Evolutionary conservation across 2,797 vertebrate species (phyloP).

Genomic region (Muscicapa striata): DNA sequence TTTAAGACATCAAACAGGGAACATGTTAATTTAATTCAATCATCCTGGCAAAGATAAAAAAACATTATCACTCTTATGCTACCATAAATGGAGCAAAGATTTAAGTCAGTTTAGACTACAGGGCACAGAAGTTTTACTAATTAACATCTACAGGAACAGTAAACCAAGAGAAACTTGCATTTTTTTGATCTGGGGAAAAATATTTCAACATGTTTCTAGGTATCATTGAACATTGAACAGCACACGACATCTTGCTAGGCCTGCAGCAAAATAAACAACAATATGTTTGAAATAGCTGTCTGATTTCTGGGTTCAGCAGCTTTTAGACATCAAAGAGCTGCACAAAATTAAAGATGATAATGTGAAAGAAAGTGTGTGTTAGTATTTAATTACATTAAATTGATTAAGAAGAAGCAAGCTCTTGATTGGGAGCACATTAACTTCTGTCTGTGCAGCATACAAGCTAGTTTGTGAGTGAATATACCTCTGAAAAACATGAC

Average conservation of each 20-base stretch:
- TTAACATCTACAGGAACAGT: constrained; percentile 2
- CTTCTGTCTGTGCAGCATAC: neutral
- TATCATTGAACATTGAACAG: neutral
- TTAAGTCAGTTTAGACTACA: constrained; percentile 15
- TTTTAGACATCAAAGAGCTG: neutral
- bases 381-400: constrained; percentile 12
- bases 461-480: neutral
- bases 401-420: neutral
- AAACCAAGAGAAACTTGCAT: neutral
- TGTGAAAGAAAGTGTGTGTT: neutral
- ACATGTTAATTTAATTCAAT: constrained; percentile 23
- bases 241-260: neutral
- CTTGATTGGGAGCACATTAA: neutral
- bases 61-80: neutral
- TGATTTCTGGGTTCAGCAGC: neutral
- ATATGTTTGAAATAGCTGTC: neutral
- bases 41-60: constrained; percentile 9
- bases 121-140: constrained; percentile 31
- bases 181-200: neutral
- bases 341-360: neutral
- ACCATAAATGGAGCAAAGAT: constrained; percentile 19
- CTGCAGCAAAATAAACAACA: neutral
- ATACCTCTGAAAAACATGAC: neutral
- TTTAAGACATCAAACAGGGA: neutral
- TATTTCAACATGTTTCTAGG: neutral